Evolutionary conservation across 2,797 vertebrate genomes (phyloP).

Genomic region (Pantherophis vulpinus): DNA sequence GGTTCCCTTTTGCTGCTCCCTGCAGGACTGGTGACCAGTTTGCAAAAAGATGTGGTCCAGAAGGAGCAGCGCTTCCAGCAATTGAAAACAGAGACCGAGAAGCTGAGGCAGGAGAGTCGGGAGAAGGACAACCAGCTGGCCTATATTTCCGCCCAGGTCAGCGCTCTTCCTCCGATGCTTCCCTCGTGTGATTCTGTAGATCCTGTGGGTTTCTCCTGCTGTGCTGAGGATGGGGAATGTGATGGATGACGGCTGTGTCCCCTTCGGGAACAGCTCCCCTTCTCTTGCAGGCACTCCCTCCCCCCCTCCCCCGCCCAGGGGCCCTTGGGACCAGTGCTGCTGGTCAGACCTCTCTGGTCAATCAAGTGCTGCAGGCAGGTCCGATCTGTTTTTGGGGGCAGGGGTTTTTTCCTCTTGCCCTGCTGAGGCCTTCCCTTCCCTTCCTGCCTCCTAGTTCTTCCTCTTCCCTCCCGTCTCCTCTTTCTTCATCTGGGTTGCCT

Average conservation of each 20-base stretch:
- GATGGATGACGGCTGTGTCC: neutral
- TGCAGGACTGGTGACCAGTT: constrained; percentile 69
- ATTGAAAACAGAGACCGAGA: constrained; percentile 65
- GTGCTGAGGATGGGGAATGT: neutral
- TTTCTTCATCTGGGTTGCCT: neutral
- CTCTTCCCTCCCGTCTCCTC: too few relatives aligned
- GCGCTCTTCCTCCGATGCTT: neutral
- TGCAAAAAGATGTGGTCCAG: constrained; percentile 68
- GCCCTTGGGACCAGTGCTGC: neutral
- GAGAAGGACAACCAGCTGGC: constrained; percentile 74
- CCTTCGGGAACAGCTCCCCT: neutral
- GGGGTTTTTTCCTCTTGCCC: neutral
- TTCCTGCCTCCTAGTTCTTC: too few relatives aligned
- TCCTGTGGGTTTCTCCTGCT: neutral
- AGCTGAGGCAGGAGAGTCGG: constrained; percentile 64
- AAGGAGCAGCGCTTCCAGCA: constrained; percentile 71
- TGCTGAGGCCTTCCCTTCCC: neutral
- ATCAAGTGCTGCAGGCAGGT: neutral
- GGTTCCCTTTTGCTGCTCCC: neutral
- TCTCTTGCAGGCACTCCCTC: neutral
- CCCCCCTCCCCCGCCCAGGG: neutral
- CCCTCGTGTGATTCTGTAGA: too few relatives aligned
- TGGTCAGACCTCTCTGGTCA: neutral
- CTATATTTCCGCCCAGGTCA: constrained; percentile 69
- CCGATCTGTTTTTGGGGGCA: neutral